Base-by-base conservation (phyloP, 2,113 vertebrate species). In the Nothoprocta perdicaria region DNA sequence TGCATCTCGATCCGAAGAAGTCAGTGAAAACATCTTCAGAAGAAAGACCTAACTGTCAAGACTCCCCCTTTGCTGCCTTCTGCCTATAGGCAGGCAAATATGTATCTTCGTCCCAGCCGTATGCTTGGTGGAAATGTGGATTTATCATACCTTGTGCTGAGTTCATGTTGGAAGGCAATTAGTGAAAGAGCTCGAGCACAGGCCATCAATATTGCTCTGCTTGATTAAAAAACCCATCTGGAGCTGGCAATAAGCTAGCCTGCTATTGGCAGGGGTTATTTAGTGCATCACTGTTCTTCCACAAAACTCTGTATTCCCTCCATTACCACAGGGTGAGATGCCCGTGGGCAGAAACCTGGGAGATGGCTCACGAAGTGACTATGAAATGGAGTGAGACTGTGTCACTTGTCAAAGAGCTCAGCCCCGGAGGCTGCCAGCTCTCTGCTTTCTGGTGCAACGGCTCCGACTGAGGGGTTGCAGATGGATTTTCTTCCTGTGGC, bases 161-260 rank as follows among this genome's bases (percentile, higher is more conserved):
- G 60, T 94, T 97, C 35, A 60, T 68, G 84, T 77, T 94, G 88
- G 84, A 95, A 96, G 80, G 72, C 91, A 97, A 97, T 97, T 97
- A 97, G 91, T 61, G 77, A 91, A 89, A 95, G 87, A 95, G 91
- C 95, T 95, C 89, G 85, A 74, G 83, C 85, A 90, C 79, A 77
- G 94, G 88, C 94, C 92, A 94, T 97, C 96, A 94, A 92, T 97
- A 97, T 97, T 96, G 93, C 84, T 87, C 90, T 91, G 85, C 90
- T 97, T 95, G 75, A 91, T 97, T 96, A 95, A 96, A 96, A 97
- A 90, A 92, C 81, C 86, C 71, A 43, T 87, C 88, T 90, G 95
- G 92, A 95, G 91, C 95, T 95, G 94, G 94, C 85, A 91, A 57
- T 79, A 90, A 80, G 55, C 53, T 80, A 41, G 41, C 12, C 76